Base-by-base conservation (phyloP, 1,140 invertebrate genomes). In the Asobara japonica region DNA sequence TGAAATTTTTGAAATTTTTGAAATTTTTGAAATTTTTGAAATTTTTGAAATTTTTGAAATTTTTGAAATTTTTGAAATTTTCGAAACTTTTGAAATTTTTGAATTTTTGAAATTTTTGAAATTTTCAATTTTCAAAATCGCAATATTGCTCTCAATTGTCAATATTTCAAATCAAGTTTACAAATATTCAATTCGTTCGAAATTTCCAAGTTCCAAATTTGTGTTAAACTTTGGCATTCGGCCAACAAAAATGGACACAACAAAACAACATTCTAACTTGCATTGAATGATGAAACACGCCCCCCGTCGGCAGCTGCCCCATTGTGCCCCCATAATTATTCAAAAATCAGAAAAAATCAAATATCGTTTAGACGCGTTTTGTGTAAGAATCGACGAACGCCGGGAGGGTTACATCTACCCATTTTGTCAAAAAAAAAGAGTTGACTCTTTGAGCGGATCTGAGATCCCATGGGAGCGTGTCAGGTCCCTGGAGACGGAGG, bases 361-460 rank as follows among this genome's bases (percentile, higher is more conserved):
- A 56, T 56, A 27, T 10, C 20, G 51, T 56, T 56, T 56, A 56
- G 51, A 56, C 11, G 22, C 3, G 0, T 56, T 56, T 56, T 56
- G 51, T 56, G 51, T 56, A 56, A 56, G 25, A 56, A 25, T 56
- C 20, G 51, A 10, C 22, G 25, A 56, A 56, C 11, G 20, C 2
- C 25, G 18, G 11, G 20, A 25, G 51, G 22, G 51, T 56, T 56
- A 22, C 66, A 48, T 31, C 45, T 22, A 29, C 4, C 31, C 27
- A 29, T 60, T 61, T 16, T 41, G 60, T 8, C 18, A 13, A n/a
- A n/a, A n/a, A n/a, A n/a, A n/a, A n/a, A n/a, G 36, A 31, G 51
- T 41, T 62, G 74, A 76, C 75, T 76, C 78, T 80, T 81, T 80
- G 80, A 80, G 80, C 77, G 69, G n/a, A n/a, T 77, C 66, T 78